A percentile compares a stretch with the other conserved stretches of the same genome.
phyloP scores from a whole-genome alignment of 23 tunicate species.

The Oikopleura vanhoeffeni region DNA sequence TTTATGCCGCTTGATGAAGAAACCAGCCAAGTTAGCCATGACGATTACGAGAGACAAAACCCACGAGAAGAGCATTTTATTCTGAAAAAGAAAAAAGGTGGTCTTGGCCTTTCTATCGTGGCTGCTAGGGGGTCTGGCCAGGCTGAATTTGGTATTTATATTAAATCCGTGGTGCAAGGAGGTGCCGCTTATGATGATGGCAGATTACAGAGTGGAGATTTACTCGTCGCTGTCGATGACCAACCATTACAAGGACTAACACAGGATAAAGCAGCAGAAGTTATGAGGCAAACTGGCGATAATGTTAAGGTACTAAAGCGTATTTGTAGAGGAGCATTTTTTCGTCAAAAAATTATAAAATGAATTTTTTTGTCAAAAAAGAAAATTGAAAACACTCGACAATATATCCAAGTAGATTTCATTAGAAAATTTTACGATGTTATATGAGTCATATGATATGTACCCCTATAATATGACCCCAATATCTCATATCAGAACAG shows the following conservation, averaged over 20 bases:
- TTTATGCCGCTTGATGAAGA: slow-evolving; percentile 28
- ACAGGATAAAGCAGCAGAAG: slow-evolving; percentile 64
- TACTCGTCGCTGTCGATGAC: slow-evolving; percentile 60
- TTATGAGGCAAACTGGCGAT: slow-evolving; percentile 51
- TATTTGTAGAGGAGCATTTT: no score
- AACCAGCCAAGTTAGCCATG: no score
- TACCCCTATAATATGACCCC: no score
- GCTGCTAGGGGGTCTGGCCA: slow-evolving; percentile 67
- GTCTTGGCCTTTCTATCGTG: slow-evolving; percentile 76
- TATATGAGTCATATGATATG: no score
- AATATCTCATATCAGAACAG: no score
- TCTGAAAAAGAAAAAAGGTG: slow-evolving; percentile 51
- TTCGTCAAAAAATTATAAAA: no score
- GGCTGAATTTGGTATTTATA: slow-evolving; percentile 40
- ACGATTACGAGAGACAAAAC: neutral
- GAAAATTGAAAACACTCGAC: no score
- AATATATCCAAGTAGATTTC: no score
- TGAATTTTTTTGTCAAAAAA: no score
- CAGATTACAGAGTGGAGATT: slow-evolving; percentile 61
- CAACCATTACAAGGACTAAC: slow-evolving; percentile 42
- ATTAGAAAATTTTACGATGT: no score
- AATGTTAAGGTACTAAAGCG: no score
- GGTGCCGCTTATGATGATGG: slow-evolving; percentile 40
- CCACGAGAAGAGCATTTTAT: slow-evolving; percentile 18
- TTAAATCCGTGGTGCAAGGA: slow-evolving; percentile 45